These are phyloP conservation scores for Nylanderia fulva DNA, from an alignment of 1,140 invertebrate genomes.

Conservation along the genomic window DNA sequence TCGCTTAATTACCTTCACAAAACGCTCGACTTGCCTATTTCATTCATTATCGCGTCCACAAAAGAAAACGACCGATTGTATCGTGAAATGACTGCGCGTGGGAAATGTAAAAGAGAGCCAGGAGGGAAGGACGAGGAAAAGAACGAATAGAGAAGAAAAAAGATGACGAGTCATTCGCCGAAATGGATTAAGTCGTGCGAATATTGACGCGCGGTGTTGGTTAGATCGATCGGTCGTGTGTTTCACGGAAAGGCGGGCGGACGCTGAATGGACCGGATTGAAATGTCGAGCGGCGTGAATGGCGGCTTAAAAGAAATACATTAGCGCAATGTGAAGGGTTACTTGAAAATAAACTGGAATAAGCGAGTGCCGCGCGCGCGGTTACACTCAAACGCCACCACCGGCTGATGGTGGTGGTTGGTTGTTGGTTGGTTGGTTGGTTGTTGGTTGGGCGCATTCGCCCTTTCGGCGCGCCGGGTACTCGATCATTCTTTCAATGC, in stretches of 20 bases:
- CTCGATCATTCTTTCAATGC: constrained; percentile 77
- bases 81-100: constrained; percentile 35
- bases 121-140: constrained; percentile 14
- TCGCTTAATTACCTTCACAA: not conserved
- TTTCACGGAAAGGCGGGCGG: constrained; percentile 73
- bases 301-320: constrained; percentile 82
- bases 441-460: constrained; percentile 35
- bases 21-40: not conserved
- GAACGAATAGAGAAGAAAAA: constrained; percentile 29
- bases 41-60: constrained; percentile 14
- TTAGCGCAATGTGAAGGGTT: constrained; percentile 83
- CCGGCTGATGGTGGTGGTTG: constrained; percentile 44
- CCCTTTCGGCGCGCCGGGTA: constrained; percentile 63
- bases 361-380: constrained; percentile 58
- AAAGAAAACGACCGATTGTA: constrained; percentile 35
- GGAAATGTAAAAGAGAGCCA: not conserved
- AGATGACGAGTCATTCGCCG: constrained; percentile 77
- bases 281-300: constrained; percentile 82
- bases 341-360: constrained; percentile 78
- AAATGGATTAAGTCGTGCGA: constrained; percentile 71
- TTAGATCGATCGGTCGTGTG: constrained; percentile 83
- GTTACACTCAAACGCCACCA: constrained; percentile 63
- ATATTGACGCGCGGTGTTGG: constrained; percentile 72
- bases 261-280: constrained; percentile 82
- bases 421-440: constrained; percentile 22